Conservation (phyloP, 2,113 vertebrate species). For the Lepus americanus region DNA sequence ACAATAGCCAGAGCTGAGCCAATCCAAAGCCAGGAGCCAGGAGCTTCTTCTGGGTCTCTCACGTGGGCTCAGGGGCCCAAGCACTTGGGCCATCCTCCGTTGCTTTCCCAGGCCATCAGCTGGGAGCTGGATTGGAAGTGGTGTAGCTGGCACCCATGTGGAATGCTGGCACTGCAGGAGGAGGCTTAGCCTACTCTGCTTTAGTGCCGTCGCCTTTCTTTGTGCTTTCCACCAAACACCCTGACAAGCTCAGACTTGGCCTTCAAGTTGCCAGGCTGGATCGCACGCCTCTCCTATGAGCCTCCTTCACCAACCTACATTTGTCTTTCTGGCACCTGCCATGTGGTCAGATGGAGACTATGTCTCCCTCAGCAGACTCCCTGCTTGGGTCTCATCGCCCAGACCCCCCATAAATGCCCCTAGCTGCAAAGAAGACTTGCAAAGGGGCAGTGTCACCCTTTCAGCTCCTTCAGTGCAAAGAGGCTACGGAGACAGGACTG, state of each 20-base stretch:
- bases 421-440: background rate
- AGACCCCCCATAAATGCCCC: background rate
- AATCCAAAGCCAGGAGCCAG: too few relatives aligned
- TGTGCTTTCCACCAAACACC: background rate
- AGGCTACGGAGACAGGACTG: background rate
- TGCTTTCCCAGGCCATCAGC: too few relatives aligned
- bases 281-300: background rate
- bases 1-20: too few relatives aligned
- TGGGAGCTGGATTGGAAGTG: too few relatives aligned
- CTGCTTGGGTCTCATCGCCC: background rate
- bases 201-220: background rate
- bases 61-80: too few relatives aligned
- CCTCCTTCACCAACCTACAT: background rate
- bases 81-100: too few relatives aligned
- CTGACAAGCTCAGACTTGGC: background rate
- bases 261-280: background rate
- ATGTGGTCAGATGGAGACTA: too few relatives aligned
- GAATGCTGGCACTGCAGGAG: too few relatives aligned
- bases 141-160: too few relatives aligned
- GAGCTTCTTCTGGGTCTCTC: too few relatives aligned
- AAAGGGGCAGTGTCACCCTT: background rate
- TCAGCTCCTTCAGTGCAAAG: rapidly evolving
- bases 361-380: background rate
- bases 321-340: background rate
- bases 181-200: too few relatives aligned